phyloP scores from a whole-genome alignment of 2,113 vertebrate species.

The Aleadryas rufinucha region DNA sequence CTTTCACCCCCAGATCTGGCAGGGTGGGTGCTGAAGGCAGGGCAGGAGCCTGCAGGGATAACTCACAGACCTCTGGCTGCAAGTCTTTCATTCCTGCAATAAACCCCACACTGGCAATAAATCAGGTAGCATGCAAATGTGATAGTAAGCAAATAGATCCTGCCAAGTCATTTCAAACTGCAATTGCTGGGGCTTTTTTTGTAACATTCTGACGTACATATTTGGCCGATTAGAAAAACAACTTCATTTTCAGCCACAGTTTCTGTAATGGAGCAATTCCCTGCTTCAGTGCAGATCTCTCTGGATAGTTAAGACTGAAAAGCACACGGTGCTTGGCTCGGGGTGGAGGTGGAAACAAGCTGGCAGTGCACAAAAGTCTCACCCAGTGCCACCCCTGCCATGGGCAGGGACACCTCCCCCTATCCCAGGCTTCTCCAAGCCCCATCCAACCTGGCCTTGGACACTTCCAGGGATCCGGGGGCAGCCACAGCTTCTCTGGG shows the following conservation, averaged over 20 bases:
- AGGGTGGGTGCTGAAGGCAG: not conserved
- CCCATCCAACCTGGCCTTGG: accelerated
- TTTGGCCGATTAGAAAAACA: constrained; percentile 24
- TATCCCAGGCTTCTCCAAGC: not conserved
- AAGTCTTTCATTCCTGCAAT: not conserved
- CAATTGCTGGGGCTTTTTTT: not conserved
- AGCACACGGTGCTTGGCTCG: not conserved
- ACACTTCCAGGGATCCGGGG: not conserved
- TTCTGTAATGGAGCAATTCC: not conserved
- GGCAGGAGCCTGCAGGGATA: not conserved
- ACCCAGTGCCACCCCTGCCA: accelerated
- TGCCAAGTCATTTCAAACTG: constrained; percentile 6
- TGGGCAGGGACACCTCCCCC: not conserved
- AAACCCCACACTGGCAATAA: not conserved
- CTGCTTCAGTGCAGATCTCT: not conserved
- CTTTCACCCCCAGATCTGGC: not conserved
- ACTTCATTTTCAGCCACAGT: not conserved
- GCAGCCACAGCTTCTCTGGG: not conserved
- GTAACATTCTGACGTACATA: not conserved
- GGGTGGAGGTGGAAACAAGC: not conserved
- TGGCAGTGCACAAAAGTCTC: not conserved
- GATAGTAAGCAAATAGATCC: not conserved
- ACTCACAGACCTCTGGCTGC: not conserved
- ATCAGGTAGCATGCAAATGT: not conserved
- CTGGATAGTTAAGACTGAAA: not conserved